These are phyloP conservation scores for Speoplatyrhinus poulsoni DNA, from an alignment of 2,113 vertebrate genomes.

Conservation along the genomic window DNA sequence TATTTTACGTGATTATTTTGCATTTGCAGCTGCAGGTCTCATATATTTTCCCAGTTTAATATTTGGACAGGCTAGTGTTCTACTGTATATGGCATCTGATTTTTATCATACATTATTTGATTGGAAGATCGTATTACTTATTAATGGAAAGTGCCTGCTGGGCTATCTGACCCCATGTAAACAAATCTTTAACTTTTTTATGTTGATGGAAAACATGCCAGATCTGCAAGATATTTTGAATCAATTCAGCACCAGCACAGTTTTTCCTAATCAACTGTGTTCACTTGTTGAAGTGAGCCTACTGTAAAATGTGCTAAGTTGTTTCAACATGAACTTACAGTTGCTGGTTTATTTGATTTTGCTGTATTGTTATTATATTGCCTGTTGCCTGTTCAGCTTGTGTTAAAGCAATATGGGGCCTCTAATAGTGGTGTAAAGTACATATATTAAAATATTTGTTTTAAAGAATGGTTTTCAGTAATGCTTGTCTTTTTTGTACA, in stretches of 20 bases:
- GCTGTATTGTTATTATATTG: slow-evolving; percentile 40
- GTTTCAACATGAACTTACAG: slow-evolving; percentile 31
- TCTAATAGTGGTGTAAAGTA: slow-evolving; percentile 44
- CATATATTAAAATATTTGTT: slow-evolving; percentile 28
- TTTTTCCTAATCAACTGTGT: slow-evolving; percentile 1
- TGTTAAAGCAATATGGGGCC: slow-evolving; percentile 24
- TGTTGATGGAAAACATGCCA: slow-evolving; percentile 38
- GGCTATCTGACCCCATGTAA: slow-evolving; percentile 48
- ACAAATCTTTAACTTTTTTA: slow-evolving; percentile 27
- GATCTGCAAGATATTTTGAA: slow-evolving; percentile 36
- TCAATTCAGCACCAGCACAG: slow-evolving; percentile 44
- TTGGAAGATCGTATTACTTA: slow-evolving; percentile 3
- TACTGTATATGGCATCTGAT: neutral
- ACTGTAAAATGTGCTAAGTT: slow-evolving; percentile 40
- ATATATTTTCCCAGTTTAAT: neutral
- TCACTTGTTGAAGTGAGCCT: slow-evolving; percentile 1
- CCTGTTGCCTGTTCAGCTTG: slow-evolving; percentile 46
- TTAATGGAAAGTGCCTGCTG: slow-evolving; percentile 64
- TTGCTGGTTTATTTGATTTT: slow-evolving; percentile 47
- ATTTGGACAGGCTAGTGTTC: neutral
- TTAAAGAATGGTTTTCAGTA: slow-evolving; percentile 11
- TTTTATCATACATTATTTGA: slow-evolving; percentile 2
- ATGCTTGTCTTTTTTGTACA: slow-evolving; percentile 28
- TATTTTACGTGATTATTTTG: neutral
- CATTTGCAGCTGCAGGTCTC: neutral